Conservation (phyloP, 2,113 vertebrate genomes). For the Sterrhoptilus dennistouni region DNA sequence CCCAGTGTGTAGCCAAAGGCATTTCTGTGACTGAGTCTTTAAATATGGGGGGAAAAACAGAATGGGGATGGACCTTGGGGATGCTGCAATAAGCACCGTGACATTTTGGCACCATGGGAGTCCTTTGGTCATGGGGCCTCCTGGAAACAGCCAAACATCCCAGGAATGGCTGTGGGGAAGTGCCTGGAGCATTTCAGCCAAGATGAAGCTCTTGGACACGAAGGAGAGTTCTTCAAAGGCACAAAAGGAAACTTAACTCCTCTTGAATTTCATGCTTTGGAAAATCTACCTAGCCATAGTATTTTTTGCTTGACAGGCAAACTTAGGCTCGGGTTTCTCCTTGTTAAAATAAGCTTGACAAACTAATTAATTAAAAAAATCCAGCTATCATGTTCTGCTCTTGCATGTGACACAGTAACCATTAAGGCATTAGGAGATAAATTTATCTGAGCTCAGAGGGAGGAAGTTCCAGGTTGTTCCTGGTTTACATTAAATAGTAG, state of each 20-base stretch:
- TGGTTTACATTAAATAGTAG: slow-evolving; percentile 23
- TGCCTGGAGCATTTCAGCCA: neutral
- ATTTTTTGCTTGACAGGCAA: slow-evolving; percentile 48
- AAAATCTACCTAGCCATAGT: slow-evolving; percentile 36
- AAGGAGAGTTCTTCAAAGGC: slow-evolving; percentile 29
- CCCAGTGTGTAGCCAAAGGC: neutral
- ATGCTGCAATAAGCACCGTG: neutral
- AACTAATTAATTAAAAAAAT: slow-evolving; percentile 53
- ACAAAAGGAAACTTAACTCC: slow-evolving; percentile 38
- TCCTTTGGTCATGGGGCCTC: neutral
- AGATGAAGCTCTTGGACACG: neutral
- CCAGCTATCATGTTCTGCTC: slow-evolving; percentile 16
- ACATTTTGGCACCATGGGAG: neutral
- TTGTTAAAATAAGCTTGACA: slow-evolving; percentile 45
- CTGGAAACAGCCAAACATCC: neutral
- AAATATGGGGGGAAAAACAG: neutral
- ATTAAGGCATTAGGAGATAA: neutral
- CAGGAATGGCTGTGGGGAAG: neutral
- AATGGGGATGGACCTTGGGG: neutral
- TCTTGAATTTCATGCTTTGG: slow-evolving; percentile 54
- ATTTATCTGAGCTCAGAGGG: neutral
- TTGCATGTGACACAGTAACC: neutral
- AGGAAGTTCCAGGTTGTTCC: neutral
- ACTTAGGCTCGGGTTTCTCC: slow-evolving; percentile 34
- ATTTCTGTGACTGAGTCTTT: neutral